phyloP scores from a whole-genome alignment of 2,888 invertebrate species.

The Cinara cedri region DNA sequence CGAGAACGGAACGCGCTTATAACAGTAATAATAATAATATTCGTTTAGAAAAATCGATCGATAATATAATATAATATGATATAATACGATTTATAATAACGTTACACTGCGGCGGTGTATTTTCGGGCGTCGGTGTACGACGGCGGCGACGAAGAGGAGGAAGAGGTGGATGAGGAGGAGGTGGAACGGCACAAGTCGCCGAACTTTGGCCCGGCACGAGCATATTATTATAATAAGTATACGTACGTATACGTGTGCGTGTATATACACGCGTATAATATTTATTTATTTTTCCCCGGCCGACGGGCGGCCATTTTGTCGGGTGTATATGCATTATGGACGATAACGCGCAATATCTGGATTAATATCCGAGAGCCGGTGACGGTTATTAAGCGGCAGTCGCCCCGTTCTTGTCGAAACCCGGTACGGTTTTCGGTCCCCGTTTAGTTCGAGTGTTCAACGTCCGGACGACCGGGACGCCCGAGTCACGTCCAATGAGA shows the following conservation, averaged over 20 bases:
- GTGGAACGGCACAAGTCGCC: not conserved
- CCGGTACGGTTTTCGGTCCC: too few relatives aligned
- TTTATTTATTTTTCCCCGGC: not conserved
- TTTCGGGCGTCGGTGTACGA: not conserved
- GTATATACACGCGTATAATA: constrained; percentile 11
- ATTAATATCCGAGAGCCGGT: too few relatives aligned
- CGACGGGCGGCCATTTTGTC: constrained; percentile 49
- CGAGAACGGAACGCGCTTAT: not conserved
- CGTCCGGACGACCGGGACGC: too few relatives aligned
- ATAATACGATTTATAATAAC: constrained; percentile 24
- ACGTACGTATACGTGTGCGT: not conserved
- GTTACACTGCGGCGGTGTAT: not conserved
- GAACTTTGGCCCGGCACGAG: constrained; percentile 38
- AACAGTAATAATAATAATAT: constrained; percentile 12
- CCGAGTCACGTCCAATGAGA: too few relatives aligned
- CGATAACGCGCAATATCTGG: not conserved
- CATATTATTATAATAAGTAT: constrained; percentile 1
- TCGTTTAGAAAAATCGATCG: constrained; percentile 9
- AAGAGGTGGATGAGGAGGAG: too few relatives aligned
- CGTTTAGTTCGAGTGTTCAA: too few relatives aligned
- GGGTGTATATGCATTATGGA: not conserved
- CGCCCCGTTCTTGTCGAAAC: too few relatives aligned
- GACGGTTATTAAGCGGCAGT: too few relatives aligned
- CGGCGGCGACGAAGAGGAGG: too few relatives aligned
- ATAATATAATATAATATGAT: not conserved